A percentile compares a stretch with the other conserved stretches of the same genome.
Evolutionary conservation across 1,140 invertebrate species (phyloP).

Genomic region (Drosophila melanogaster): DNA sequence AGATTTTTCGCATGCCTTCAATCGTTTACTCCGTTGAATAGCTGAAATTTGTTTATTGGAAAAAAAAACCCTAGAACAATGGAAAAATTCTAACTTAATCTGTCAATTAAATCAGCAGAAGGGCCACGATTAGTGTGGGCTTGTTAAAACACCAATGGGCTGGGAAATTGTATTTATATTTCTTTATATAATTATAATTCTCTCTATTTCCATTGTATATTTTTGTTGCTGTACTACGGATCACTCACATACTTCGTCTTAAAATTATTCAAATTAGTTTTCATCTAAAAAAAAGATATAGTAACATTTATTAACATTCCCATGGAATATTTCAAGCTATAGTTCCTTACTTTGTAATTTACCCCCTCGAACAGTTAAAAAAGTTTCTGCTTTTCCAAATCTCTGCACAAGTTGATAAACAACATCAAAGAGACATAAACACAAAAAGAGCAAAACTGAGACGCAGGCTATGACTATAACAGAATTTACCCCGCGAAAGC

Average conservation of each 20-base stretch:
- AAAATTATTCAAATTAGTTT: too few relatives aligned
- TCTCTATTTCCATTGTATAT: too few relatives aligned
- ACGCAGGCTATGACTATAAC: constrained; percentile 17
- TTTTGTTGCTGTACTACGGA: too few relatives aligned
- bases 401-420: constrained; percentile 36
- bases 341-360: constrained; percentile 3
- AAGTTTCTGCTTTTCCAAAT: constrained; percentile 24
- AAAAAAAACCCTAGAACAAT: constrained; percentile 7
- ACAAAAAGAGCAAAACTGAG: constrained; percentile 23
- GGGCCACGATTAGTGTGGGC: constrained; percentile 11
- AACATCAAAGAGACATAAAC: constrained; percentile 37
- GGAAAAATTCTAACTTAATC: not conserved
- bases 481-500: constrained; percentile 18
- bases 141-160: not conserved
- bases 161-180: not conserved
- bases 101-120: constrained; percentile 12
- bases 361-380: constrained; percentile 8
- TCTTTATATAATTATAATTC: not conserved
- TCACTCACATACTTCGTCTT: too few relatives aligned
- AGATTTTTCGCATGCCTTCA: constrained; percentile 32
- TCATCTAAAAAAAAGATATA: not conserved
- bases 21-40: constrained; percentile 11
- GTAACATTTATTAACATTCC: not conserved
- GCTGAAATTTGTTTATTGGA: constrained; percentile 6
- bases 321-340: not conserved